Evolutionary conservation across 2,113 vertebrate genomes (phyloP).

Genomic region (Coptodon rendalli): DNA sequence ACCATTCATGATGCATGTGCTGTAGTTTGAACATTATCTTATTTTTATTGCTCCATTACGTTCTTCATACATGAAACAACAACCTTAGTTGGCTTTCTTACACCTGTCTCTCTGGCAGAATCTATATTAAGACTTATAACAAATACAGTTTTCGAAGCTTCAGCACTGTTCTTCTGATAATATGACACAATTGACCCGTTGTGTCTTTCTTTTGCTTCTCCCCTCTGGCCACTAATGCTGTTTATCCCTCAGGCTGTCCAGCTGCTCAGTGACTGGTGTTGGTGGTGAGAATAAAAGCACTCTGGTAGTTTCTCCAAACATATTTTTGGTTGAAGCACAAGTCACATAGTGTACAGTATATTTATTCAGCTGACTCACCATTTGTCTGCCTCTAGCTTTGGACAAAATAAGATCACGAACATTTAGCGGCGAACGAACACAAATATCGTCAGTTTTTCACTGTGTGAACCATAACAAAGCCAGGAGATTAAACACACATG

Average conservation of each 20-base stretch:
- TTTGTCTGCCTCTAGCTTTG: background rate
- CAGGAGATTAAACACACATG: background rate
- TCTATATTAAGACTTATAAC: slow-evolving; percentile 18
- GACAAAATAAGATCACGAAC: background rate
- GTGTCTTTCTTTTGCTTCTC: background rate
- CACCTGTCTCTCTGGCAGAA: background rate
- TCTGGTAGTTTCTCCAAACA: background rate
- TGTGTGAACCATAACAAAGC: background rate
- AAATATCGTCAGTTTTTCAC: background rate
- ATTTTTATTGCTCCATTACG: background rate
- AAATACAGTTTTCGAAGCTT: background rate
- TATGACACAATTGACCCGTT: background rate
- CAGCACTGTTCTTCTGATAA: background rate
- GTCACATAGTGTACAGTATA: background rate
- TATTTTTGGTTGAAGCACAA: slow-evolving; percentile 4
- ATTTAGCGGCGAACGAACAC: background rate
- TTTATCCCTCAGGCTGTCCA: slow-evolving; percentile 36
- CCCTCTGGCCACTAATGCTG: background rate
- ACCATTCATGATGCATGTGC: slow-evolving; percentile 32
- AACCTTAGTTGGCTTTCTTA: background rate
- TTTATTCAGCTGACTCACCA: slow-evolving; percentile 17
- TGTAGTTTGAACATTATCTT: slow-evolving; percentile 25
- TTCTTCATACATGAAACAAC: background rate
- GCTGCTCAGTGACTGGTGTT: background rate
- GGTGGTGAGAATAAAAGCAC: background rate